Evolutionary conservation across 2,113 vertebrate genomes (phyloP), one percentile per base, ranked within the genome.

Genomic region (Festucalex cinctus): DNA sequence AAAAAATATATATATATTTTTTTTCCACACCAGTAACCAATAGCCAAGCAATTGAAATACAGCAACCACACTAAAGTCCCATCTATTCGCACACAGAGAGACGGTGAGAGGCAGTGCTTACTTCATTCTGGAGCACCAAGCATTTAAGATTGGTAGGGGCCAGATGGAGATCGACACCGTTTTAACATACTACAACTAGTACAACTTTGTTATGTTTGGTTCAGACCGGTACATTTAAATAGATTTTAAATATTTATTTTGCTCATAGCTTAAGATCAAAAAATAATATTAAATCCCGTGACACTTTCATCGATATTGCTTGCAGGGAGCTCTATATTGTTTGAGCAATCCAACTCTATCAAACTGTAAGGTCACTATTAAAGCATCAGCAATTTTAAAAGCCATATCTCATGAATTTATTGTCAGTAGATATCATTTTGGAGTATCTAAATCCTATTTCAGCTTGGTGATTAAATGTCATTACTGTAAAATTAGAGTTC

Each of bases 1-100:
- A 53, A 79, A 41, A 63, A 49, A 68, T 58, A 64, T n/a, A 12
- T 5, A 1, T 14, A 6, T 3, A 53, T 60, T 3, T 54, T 86
- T 79, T 86, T 79, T 70, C 63, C 71, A 83, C 70, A 77, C 70
- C 59, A 74, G 75, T 69, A 82, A 76, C 59, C n/a, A 71, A 85
- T 75, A 77, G 41, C 43, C 56, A 69, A 72, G 74, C 58, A 64
- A 71, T 74, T 77, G 73, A 75, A 70, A 71, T 68, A 41, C 69
- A 44, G 54, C 49, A 49, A 65, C 68, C 69, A 80, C 66, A 76
- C 68, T 77, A 68, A 81, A 75, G 75, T 78, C 75, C 53, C 61
- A 73, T 70, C 44, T 74, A 65, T 69, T 68, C 68, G 65, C 53
- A 56, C 5, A 69, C 24, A 73, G 73, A 80, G 70, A 43, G 63